phyloP scores from a whole-genome alignment of 2,797 vertebrate genomes.

The Heliangelus exortis region DNA sequence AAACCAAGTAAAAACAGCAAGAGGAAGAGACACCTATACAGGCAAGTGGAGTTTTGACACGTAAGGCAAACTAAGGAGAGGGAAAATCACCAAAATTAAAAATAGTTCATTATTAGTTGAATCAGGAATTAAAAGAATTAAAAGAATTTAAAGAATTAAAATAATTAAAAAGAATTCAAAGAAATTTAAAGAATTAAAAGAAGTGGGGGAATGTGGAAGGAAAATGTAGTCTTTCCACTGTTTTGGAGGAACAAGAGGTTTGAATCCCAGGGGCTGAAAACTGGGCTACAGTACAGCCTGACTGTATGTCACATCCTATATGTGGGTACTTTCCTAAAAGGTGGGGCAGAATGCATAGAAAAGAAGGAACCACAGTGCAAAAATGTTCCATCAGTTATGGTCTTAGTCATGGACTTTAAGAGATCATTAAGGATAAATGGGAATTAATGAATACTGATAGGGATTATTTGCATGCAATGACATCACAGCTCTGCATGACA shows the following conservation, averaged over 20 bases:
- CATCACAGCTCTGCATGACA: not conserved
- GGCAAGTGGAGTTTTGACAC: not conserved
- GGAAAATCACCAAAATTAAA: not conserved
- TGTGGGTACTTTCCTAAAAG: not conserved
- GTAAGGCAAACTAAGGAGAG: not conserved
- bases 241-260: not conserved
- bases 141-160: not conserved
- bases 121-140: not conserved
- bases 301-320: not conserved
- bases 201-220: fast-evolving
- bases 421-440: slow-evolving; percentile 25
- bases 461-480: not conserved
- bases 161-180: too few species aligned
- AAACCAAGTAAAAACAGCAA: not conserved
- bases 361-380: not conserved
- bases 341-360: not conserved
- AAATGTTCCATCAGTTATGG: not conserved
- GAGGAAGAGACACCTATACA: not conserved
- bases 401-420: not conserved
- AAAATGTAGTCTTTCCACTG: not conserved
- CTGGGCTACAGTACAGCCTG: not conserved
- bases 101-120: not conserved
- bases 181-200: not conserved
- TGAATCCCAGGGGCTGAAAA: not conserved
- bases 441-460: not conserved